These are phyloP conservation scores for Muricea muricata DNA, from an alignment of 92 coral and sea anemone species.

Conservation along the genomic window DNA sequence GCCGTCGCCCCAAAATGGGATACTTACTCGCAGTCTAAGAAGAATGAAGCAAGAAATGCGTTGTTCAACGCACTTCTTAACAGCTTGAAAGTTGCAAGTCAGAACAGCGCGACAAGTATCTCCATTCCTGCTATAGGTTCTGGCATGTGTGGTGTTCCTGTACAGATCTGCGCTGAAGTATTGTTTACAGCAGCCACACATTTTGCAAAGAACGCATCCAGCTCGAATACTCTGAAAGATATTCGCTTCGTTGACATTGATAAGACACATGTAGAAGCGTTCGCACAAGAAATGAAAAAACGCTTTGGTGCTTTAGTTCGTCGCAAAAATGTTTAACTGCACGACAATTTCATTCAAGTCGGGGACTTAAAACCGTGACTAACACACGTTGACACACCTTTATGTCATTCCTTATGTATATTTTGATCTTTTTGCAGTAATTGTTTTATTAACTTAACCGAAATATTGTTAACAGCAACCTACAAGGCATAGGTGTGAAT, in stretches of 20 bases:
- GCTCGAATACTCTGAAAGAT: conserved; percentile 36
- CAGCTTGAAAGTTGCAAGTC: not conserved
- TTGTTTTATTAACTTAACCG: too few relatives aligned
- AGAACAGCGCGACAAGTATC: not conserved
- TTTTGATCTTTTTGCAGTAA: too few relatives aligned
- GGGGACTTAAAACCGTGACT: too few relatives aligned
- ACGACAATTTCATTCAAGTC: too few relatives aligned
- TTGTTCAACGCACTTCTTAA: not conserved
- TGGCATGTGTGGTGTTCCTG: conserved; percentile 76
- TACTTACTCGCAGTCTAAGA: not conserved
- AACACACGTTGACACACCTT: too few relatives aligned
- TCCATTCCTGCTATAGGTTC: conserved; percentile 69
- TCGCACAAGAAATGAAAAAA: conserved; percentile 58
- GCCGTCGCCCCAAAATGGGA: conserved; percentile 58
- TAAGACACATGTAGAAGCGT: conserved; percentile 59
- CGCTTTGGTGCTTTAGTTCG: conserved; percentile 43
- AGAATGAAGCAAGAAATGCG: not conserved
- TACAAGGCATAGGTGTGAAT: too few relatives aligned
- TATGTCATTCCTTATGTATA: too few relatives aligned
- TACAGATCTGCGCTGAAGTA: conserved; percentile 62
- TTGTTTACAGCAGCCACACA: conserved; percentile 64
- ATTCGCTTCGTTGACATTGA: conserved; percentile 74
- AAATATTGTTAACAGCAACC: too few relatives aligned
- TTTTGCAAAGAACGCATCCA: conserved; percentile 27
- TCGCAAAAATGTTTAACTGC: too few relatives aligned